These are phyloP conservation scores for Nothobranchius furzeri DNA, from an alignment of 2,113 vertebrate species.

Conservation along the genomic window DNA sequence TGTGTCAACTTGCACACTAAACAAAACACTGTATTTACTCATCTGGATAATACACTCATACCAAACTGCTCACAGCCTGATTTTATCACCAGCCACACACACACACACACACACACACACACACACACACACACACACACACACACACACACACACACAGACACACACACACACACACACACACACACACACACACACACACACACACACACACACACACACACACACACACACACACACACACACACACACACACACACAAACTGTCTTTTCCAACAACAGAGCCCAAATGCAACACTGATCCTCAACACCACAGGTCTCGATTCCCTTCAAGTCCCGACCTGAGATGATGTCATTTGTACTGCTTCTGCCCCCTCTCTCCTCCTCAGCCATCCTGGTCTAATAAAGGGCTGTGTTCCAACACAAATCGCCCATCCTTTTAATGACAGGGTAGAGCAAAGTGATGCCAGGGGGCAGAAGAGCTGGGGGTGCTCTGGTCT, in stretches of 20 bases:
- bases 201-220: too few relatives aligned
- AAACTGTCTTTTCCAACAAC: slow-evolving; percentile 31
- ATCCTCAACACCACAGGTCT: slow-evolving; percentile 49
- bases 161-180: slow-evolving; percentile 11
- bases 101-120: too few relatives aligned
- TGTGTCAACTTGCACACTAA: slow-evolving; percentile 7
- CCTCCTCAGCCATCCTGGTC: slow-evolving; percentile 47
- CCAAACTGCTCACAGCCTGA: slow-evolving; percentile 27
- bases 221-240: too few relatives aligned
- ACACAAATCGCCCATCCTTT: slow-evolving; percentile 69
- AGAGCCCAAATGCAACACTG: slow-evolving; percentile 59
- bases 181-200: too few relatives aligned
- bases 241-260: slow-evolving; percentile 3
- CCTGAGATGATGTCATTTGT: slow-evolving; percentile 76
- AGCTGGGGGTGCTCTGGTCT: slow-evolving; percentile 73
- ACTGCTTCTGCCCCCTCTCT: slow-evolving; percentile 6
- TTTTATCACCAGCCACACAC: slow-evolving; percentile 17
- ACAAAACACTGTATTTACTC: slow-evolving; percentile 29
- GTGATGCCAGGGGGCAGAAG: slow-evolving; percentile 73
- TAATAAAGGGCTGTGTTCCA: slow-evolving; percentile 72
- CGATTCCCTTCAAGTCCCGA: slow-evolving; percentile 58
- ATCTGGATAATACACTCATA: slow-evolving; percentile 33
- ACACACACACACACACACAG: too few relatives aligned
- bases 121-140: too few relatives aligned
- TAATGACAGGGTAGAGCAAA: slow-evolving; percentile 80